Evolutionary conservation across 2,888 invertebrate genomes (phyloP).

Genomic region (Meganola albula): DNA sequence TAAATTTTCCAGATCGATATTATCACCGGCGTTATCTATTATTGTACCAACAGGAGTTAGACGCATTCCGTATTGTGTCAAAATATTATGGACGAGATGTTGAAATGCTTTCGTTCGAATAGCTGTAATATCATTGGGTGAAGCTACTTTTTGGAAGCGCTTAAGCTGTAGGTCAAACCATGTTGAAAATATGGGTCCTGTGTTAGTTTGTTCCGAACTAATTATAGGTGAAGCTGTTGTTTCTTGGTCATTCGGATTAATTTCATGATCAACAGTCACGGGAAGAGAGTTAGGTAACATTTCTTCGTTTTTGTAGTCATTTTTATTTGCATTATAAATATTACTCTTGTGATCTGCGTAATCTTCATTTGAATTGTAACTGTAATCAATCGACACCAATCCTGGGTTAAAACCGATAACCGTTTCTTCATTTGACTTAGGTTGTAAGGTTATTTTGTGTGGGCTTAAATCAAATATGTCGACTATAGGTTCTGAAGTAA

Average conservation of each 20-base stretch:
- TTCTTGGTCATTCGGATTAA: too few relatives aligned
- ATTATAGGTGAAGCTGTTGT: too few relatives aligned
- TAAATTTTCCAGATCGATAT: constrained; percentile 34
- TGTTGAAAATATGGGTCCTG: constrained; percentile 18
- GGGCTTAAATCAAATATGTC: constrained; percentile 18
- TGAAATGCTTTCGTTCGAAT: constrained; percentile 30
- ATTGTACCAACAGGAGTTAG: constrained; percentile 32
- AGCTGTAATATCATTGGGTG: constrained; percentile 17
- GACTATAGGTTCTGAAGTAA: constrained; percentile 17
- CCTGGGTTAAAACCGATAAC: constrained; percentile 16
- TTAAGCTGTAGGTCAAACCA: constrained; percentile 42
- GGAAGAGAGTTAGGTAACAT: too few relatives aligned
- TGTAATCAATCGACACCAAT: too few relatives aligned
- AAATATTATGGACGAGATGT: constrained; percentile 31
- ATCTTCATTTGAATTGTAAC: too few relatives aligned
- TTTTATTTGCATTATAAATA: too few relatives aligned
- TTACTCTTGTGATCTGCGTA: too few relatives aligned
- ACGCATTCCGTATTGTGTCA: constrained; percentile 36
- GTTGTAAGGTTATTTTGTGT: constrained; percentile 14
- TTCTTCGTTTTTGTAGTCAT: too few relatives aligned
- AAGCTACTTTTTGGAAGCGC: constrained; percentile 20
- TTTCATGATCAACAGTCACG: too few relatives aligned
- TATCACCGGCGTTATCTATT: constrained; percentile 32
- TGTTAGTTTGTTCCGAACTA: neutral
- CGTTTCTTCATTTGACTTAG: constrained; percentile 1